Evolutionary conservation across 2,797 vertebrate species (phyloP).

Genomic region (Pseudochaenichthys georgianus): DNA sequence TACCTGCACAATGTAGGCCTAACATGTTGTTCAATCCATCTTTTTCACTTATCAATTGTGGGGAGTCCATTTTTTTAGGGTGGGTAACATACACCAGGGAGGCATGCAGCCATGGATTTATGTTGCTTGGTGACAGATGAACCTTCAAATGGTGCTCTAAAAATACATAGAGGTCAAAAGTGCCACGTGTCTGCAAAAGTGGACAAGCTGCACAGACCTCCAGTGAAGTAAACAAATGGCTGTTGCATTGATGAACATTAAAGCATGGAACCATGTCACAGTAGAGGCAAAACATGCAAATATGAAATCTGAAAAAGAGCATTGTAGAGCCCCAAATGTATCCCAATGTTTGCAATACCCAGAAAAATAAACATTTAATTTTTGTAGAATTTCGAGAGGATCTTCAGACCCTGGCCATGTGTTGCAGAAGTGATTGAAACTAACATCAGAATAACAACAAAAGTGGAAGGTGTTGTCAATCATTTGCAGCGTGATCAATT

Average conservation of each 20-base stretch:
- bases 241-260: slow-evolving; percentile 16
- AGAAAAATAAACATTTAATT: not conserved
- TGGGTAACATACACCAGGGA: slow-evolving; percentile 55
- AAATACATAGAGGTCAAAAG: slow-evolving; percentile 75
- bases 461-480: slow-evolving; percentile 38
- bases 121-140: slow-evolving; percentile 52
- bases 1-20: not conserved
- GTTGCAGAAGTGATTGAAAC: not conserved
- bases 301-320: no score
- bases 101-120: slow-evolving; percentile 44
- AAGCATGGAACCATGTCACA: no score
- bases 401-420: not conserved
- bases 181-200: slow-evolving; percentile 54
- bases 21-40: not conserved
- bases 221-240: slow-evolving; percentile 38
- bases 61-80: slow-evolving; percentile 61
- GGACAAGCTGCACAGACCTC: slow-evolving; percentile 36
- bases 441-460: slow-evolving; percentile 7
- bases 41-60: slow-evolving; percentile 36
- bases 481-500: slow-evolving; percentile 52
- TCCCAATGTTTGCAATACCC: not conserved
- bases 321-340: not conserved
- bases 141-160: slow-evolving; percentile 64
- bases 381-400: not conserved
- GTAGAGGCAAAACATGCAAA: no score